Percentiles rank a stretch among this genome's conserved stretches.
Evolutionary conservation across 2,113 vertebrate species (phyloP).

Genomic region (Ceuthmochares aereus): DNA sequence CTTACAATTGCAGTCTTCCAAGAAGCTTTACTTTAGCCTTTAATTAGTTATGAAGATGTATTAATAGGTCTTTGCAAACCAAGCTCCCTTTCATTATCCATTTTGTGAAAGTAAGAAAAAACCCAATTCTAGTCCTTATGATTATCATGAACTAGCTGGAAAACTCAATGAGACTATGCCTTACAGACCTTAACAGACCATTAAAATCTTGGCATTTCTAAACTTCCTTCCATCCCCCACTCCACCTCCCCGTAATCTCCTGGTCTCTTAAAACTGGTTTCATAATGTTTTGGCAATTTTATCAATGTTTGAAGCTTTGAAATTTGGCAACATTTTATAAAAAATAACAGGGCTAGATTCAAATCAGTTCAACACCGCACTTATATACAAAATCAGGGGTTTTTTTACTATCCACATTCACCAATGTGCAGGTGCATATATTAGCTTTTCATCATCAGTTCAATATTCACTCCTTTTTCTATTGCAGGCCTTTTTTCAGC

Average conservation of each 20-base stretch:
- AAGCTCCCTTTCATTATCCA: not conserved
- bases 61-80: not conserved
- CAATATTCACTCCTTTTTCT: not conserved
- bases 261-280: not conserved
- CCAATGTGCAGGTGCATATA: not conserved
- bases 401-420: not conserved
- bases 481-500: not conserved
- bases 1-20: not conserved
- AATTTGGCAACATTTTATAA: not conserved
- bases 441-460: not conserved
- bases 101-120: not conserved
- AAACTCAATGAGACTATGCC: not conserved
- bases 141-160: not conserved
- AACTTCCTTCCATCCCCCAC: not conserved
- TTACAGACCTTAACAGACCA: not conserved
- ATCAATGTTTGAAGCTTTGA: not conserved
- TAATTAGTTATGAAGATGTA: not conserved
- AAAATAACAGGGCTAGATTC: not conserved
- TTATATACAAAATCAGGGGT: accelerated
- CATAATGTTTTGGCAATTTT: not conserved
- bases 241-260: not conserved
- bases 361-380: not conserved
- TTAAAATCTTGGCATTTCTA: not conserved
- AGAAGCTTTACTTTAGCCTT: not conserved
- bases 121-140: not conserved